Evolutionary conservation across 2,113 vertebrate species (phyloP), one percentile per base, ranked within the genome.

Genomic region (Anhinga rufa): DNA sequence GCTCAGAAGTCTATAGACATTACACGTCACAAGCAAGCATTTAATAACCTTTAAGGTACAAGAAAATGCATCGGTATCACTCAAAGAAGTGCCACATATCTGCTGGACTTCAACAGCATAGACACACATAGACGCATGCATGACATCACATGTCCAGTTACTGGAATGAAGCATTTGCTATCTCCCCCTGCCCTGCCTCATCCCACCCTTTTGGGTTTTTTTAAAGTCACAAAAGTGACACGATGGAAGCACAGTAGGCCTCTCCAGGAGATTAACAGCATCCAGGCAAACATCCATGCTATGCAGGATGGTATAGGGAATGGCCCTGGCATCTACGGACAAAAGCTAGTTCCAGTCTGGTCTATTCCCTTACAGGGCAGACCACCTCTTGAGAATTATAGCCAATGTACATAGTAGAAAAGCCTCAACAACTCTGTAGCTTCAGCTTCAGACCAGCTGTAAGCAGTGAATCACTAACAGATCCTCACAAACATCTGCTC

Each of bases 91-190:
- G 28, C 15, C 60, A 31, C 12, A 44, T 36, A 40, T 61, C 34
- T 77, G 83, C 18, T 14, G 29, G 16, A 51, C 7, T 92, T 80
- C 42, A 79, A 48, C 3, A 64, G 38, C 49, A 78, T 9, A 55
- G 40, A 61, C 19, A 81, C 14, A 64, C 28, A 21, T 0, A 54
- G 26, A 46, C 40, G 20, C 9, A 60, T 0, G 2, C 34, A 61
- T 16, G 75, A 14, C 7, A 21, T 9, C 7, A 26, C 6, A 38
- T 4, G 3, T 29, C 22, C 40, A 61, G 32, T n/a, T 58, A 82
- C 9, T 42, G 17, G 31, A 69, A 24, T 14, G 54, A 62, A 88
- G 25, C 16, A 69, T 40, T 48, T 81, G 21, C 48, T 42, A 13
- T 21, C 58, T 78, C 10, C 12, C 34, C 10, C 15, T 54, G 9